Evolutionary conservation across 2,888 invertebrate genomes (phyloP), one percentile per base, ranked within the genome.

Genomic region (Phyto melanocephala): DNA sequence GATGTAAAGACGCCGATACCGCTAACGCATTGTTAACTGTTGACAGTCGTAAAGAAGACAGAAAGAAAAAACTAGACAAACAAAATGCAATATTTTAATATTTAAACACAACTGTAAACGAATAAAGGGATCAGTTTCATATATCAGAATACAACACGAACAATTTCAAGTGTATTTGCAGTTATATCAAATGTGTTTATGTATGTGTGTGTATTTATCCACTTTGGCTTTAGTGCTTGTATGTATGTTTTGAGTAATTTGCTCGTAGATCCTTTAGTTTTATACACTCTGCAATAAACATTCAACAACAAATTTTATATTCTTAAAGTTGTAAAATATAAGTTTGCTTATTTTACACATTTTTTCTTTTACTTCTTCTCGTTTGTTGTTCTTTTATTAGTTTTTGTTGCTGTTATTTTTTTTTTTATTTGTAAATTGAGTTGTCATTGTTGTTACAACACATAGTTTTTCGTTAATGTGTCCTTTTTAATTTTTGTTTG

Each of bases 281-380:
- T 24, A 13, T 40, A 45, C 15, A 37, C 40, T 74, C 52, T n/a
- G 33, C 63, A 65, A 45, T 10, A 42, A 72, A 47, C 54, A 71
- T 40, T 58, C 37, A 50, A 42, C 40, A 54, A 45, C 24, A 63
- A 74, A 47, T 54, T 72, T 72, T 67, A 67, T 60, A 72, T 67
- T 40, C 52, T 63, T 35, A 37, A 74, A 67, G 62, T 52, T 80
- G 62, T 74, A 47, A 37, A 80, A 67, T 50, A 52, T 62, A 65
- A 67, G 42, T 72, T 72, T 63, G 63, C 50, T 75, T 45, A 60
- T 56, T 63, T 54, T n/a, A n/a, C n/a, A n/a, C n/a, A n/a, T n/a
- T n/a, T n/a, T n/a, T 52, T 60, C 35, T 60, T 40, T 42, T 67
- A 22, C 22, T 56, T n/a, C 17, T 42, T 24, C 15, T 5, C 17